Evolutionary conservation across 2,797 vertebrate genomes (phyloP).

Genomic region (Lutjanus argentimaculatus): DNA sequence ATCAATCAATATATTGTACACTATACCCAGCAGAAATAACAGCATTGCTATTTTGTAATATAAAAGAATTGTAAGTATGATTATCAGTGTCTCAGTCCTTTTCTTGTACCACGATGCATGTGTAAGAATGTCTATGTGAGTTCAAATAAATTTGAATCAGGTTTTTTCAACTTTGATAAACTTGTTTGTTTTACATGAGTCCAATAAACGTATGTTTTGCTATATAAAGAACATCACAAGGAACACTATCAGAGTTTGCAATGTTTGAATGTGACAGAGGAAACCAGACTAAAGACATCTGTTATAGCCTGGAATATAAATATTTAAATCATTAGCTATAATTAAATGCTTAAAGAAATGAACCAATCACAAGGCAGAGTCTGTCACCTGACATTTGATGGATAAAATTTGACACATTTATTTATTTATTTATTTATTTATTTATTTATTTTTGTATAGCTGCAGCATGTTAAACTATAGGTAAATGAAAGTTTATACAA

Average conservation of each 20-base stretch:
- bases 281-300: background rate
- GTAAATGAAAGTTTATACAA: too few relatives aligned
- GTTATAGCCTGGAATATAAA: background rate
- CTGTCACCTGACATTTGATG: too few relatives aligned
- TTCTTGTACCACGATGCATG: constrained; percentile 87
- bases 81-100: constrained; percentile 82
- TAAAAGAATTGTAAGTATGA: constrained; percentile 89
- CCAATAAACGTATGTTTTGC: background rate
- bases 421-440: too few relatives aligned
- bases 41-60: constrained; percentile 90
- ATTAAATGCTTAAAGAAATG: too few relatives aligned
- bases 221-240: background rate
- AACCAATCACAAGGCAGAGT: too few relatives aligned
- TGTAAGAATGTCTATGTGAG: constrained; percentile 86
- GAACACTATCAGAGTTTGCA: background rate
- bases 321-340: too few relatives aligned
- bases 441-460: too few relatives aligned
- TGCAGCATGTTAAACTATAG: too few relatives aligned
- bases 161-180: constrained; percentile 80
- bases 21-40: constrained; percentile 80
- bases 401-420: too few relatives aligned
- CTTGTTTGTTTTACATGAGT: constrained; percentile 27
- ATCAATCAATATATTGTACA: constrained; percentile 79
- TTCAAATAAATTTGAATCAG: constrained; percentile 87
- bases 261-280: background rate